These are phyloP conservation scores for Zaprionus lineosus DNA, from an alignment of 2,888 invertebrate genomes.

Conservation along the genomic window DNA sequence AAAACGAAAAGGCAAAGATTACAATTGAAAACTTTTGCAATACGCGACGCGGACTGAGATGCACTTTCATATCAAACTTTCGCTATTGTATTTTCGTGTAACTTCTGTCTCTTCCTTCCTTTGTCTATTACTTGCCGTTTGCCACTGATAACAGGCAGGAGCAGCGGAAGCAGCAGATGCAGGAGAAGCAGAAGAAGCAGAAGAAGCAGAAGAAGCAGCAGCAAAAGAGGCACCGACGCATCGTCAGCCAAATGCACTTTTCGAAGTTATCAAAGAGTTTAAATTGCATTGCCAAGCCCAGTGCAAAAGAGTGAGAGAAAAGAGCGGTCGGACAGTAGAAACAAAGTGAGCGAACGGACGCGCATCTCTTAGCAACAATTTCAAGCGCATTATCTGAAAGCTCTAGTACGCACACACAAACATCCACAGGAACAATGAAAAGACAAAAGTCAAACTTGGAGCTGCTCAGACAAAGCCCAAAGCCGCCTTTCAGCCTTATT, in stretches of 20 bases:
- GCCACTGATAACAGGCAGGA: conserved; percentile 54
- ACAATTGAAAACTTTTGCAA: conserved; percentile 77
- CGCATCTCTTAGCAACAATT: conserved; percentile 61
- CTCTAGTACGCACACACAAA: conserved; percentile 26
- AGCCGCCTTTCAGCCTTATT: conserved; percentile 30
- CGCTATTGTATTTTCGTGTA: conserved; percentile 77
- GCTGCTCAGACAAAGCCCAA: conserved; percentile 58
- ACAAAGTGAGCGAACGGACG: conserved; percentile 2
- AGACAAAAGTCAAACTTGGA: conserved; percentile 76
- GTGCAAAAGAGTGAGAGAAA: conserved; percentile 11
- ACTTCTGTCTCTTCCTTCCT: conserved; percentile 45
- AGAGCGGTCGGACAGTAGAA: not conserved
- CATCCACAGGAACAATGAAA: conserved; percentile 35
- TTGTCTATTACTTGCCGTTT: conserved; percentile 32
- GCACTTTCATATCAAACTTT: conserved; percentile 78
- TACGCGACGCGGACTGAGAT: conserved; percentile 63
- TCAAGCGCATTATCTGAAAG: conserved; percentile 71
- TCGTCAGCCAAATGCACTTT: conserved; percentile 77
- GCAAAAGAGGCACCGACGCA: conserved; percentile 33
- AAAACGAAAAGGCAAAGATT: conserved; percentile 37
- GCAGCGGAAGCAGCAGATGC: not conserved
- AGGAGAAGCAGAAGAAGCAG: not conserved
- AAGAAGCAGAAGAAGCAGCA: not conserved
- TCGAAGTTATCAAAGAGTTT: conserved; percentile 77
- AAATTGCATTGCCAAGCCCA: conserved; percentile 74